These are phyloP conservation scores for Rhinopomastus cyanomelas DNA, from an alignment of 2,113 vertebrate genomes.

Conservation along the genomic window DNA sequence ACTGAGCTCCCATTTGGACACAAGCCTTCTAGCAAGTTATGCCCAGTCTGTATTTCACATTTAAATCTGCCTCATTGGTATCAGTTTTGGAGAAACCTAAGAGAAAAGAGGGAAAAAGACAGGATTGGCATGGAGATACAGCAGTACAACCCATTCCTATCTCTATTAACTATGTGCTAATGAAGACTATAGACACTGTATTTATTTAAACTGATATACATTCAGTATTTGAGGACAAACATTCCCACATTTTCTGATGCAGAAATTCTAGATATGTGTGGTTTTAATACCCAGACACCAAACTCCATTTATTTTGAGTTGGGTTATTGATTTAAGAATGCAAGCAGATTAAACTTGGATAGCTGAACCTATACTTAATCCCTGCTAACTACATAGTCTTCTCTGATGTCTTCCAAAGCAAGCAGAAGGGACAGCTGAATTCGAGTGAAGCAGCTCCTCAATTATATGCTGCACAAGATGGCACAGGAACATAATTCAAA, in stretches of 20 bases:
- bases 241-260: not conserved
- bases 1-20: constrained; percentile 30
- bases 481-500: rapidly evolving
- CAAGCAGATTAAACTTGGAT: not conserved
- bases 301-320: not conserved
- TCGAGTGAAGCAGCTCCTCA: not conserved
- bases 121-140: not conserved
- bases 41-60: constrained; percentile 32
- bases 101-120: constrained; percentile 9
- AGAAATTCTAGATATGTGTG: not conserved
- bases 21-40: constrained; percentile 17
- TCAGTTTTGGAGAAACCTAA: constrained; percentile 89
- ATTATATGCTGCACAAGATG: not conserved
- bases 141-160: not conserved
- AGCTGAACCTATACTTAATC: not conserved
- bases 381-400: not conserved
- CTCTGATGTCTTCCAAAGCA: not conserved
- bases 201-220: not conserved
- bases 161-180: not conserved
- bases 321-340: not conserved
- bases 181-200: not conserved
- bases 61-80: constrained; percentile 86
- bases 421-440: not conserved
- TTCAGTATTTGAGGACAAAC: not conserved
- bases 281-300: not conserved